Evolutionary conservation across 2,113 vertebrate genomes (phyloP), one percentile per base, ranked within the genome.

Genomic region (Paradoxurus hermaphroditus): DNA sequence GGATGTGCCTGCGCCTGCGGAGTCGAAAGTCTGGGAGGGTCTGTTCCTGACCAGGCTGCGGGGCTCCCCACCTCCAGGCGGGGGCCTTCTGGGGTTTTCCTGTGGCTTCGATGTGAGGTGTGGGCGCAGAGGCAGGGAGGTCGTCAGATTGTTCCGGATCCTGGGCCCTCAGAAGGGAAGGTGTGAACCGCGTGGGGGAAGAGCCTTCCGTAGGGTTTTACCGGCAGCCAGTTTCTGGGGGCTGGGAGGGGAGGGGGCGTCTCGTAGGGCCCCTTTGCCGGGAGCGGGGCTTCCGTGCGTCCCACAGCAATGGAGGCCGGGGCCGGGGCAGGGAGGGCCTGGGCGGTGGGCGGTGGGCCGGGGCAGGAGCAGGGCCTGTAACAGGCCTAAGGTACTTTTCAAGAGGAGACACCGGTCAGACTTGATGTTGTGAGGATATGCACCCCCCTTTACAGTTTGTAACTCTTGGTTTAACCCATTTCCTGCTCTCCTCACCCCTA

Each of bases 21-120:
- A n/a, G 53, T 1, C 0, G 34, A 0, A 5, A 0, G 56, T 12
- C 7, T 12, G 39, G 77, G 85, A 16, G 39, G 41, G 44, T 16
- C 5, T 4, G 0, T 2, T 63, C 53, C 70, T 25, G 27, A 11
- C 85, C 23, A 0, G 39, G 65, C 34, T 7, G 23, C 0, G 3
- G 46, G 25, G 25, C 56, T 21, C 12, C 93, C 82, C 23, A 1
- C 7, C 27, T 73, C 82, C 68, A 18, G 44, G 1, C 0, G n/a
- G 39, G 23, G 41, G 23, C 25, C 16, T 44, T 29, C 81, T 29
- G 14, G 53, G 39, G 62, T 13, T 91, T 62, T 84, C 75, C 83
- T 65, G 70, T 14, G n/a, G 65, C 65, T 70, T 82, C 31, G 59
- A 56, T 36, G 31, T 31, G 56, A 51, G 73, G 81, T 46, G 67